A percentile compares a stretch with the other conserved stretches of the same genome.
Evolutionary conservation across 1,140 invertebrate species (phyloP).

Genomic region (Bicyclus anynana): DNA sequence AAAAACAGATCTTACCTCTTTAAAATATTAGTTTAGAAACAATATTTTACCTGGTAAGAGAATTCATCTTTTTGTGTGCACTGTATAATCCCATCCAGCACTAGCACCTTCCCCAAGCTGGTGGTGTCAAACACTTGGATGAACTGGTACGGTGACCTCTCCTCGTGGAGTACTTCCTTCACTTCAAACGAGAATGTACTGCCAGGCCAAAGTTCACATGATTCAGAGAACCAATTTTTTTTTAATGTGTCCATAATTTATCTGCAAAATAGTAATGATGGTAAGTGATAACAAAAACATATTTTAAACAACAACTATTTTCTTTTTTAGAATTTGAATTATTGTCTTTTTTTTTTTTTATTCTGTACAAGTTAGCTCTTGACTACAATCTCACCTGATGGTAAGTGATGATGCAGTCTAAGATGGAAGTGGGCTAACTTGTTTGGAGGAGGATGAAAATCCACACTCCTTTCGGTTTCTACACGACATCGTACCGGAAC

Average conservation of each 20-base stretch:
- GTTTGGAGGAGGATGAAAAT: no score
- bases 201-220: conserved; percentile 94
- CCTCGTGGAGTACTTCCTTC: conserved; percentile 87
- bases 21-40: neutral
- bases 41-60: conserved; percentile 87
- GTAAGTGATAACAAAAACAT: neutral
- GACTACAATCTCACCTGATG: no score
- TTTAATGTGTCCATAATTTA: conserved; percentile 78
- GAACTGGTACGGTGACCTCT: conserved; percentile 93
- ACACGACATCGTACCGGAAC: no score
- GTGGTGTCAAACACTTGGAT: conserved; percentile 94
- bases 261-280: neutral
- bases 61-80: conserved; percentile 98
- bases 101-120: conserved; percentile 91
- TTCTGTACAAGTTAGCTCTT: no score
- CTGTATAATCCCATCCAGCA: conserved; percentile 98
- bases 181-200: conserved; percentile 94
- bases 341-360: no score
- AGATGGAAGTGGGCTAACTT: no score
- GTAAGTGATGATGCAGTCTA: no score
- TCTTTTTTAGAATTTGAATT: no score
- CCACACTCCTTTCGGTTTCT: no score
- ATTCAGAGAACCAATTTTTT: conserved; percentile 94
- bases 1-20: neutral
- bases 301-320: no score